A percentile compares a stretch with the other conserved stretches of the same genome.
Evolutionary conservation across 2,888 invertebrate genomes (phyloP).

Genomic region (Callimorpha dominula): DNA sequence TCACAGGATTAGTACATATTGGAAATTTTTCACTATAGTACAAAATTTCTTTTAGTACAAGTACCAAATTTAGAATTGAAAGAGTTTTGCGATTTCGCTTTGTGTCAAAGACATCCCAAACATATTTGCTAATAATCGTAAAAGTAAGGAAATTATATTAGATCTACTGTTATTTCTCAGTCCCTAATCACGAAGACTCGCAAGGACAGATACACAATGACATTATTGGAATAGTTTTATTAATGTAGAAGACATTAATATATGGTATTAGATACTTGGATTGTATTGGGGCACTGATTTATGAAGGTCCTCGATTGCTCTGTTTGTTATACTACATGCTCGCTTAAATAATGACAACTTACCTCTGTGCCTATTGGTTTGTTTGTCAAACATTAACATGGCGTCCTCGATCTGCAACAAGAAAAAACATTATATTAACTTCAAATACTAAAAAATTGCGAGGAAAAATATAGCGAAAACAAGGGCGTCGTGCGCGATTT

Average conservation of each 20-base stretch:
- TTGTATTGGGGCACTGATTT: slow-evolving; percentile 46
- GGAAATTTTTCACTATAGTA: slow-evolving; percentile 19
- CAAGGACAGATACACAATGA: slow-evolving; percentile 38
- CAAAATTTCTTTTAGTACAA: slow-evolving; percentile 31
- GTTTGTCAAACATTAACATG: slow-evolving; percentile 99
- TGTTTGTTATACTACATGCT: slow-evolving; percentile 34
- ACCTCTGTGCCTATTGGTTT: slow-evolving; percentile 99
- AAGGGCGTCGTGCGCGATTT: slow-evolving; percentile 82
- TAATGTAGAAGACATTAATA: slow-evolving; percentile 45
- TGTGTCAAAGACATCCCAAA: slow-evolving; percentile 12
- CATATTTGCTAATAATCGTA: slow-evolving; percentile 18
- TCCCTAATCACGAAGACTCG: slow-evolving; percentile 34
- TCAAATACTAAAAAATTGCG: slow-evolving; percentile 73
- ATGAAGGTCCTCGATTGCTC: slow-evolving; percentile 35
- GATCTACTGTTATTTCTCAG: slow-evolving; percentile 10
- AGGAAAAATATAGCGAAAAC: slow-evolving; percentile 77
- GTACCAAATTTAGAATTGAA: slow-evolving; percentile 28
- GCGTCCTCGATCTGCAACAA: slow-evolving; percentile 99
- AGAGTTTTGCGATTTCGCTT: slow-evolving; percentile 16
- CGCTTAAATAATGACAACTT: slow-evolving; percentile 75
- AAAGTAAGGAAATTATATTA: slow-evolving; percentile 16
- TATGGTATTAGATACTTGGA: slow-evolving; percentile 38
- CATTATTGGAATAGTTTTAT: slow-evolving; percentile 47
- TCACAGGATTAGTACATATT: slow-evolving; percentile 36
- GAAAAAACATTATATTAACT: slow-evolving; percentile 77